phyloP scores from a whole-genome alignment of 2,113 vertebrate species.

The Ailurus styani region DNA sequence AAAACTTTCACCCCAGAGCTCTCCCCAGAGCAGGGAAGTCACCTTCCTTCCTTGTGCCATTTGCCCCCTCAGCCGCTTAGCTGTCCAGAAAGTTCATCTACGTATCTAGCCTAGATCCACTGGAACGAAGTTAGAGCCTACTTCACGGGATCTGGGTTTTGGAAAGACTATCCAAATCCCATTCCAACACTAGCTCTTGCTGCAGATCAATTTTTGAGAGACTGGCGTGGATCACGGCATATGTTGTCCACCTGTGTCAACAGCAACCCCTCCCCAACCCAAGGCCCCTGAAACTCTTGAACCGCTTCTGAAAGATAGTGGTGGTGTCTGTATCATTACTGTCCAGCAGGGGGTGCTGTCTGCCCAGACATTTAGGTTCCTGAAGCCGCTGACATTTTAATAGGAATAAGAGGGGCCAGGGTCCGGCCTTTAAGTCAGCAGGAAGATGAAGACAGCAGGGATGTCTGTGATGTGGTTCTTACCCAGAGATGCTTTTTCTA shows the following conservation, averaged over 20 bases:
- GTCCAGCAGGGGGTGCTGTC: conserved; percentile 28
- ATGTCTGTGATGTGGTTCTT: neutral
- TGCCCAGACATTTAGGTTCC: neutral
- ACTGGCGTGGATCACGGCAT: neutral
- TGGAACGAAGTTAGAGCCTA: neutral
- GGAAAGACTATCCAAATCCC: neutral
- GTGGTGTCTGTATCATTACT: neutral
- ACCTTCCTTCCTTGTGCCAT: neutral
- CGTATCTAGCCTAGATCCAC: neutral
- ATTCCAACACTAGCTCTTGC: neutral
- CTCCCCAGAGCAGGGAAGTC: neutral
- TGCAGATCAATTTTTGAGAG: neutral
- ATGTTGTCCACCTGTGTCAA: neutral
- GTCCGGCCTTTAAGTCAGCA: neutral
- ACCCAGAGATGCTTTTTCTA: neutral
- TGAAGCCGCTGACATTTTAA: neutral
- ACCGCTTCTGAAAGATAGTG: neutral
- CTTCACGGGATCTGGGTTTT: neutral
- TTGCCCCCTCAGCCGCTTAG: neutral
- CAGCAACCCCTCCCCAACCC: neutral
- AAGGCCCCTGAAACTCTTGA: neutral
- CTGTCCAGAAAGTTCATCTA: neutral
- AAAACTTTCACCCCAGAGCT: neutral
- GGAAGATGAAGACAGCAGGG: neutral
- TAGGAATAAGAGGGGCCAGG: neutral